A percentile compares a stretch with the other conserved stretches of the same genome.
Evolutionary conservation across 2,113 vertebrate species (phyloP).

Genomic region (Tragelaphus scriptus): DNA sequence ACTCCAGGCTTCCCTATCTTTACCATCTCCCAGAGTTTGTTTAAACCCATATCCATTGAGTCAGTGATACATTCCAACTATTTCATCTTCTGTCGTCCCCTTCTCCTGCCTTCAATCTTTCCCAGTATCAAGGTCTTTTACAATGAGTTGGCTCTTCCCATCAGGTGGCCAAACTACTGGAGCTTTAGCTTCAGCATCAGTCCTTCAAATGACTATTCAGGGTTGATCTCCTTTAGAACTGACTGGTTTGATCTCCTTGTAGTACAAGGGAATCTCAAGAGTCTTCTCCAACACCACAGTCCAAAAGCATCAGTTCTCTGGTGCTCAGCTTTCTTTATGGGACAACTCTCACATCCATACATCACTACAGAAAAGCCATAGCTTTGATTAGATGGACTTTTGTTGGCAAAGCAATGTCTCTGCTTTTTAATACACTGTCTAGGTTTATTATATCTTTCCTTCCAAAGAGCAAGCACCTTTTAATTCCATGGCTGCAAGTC

Average conservation of each 20-base stretch:
- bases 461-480: background rate
- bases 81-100: background rate
- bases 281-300: background rate
- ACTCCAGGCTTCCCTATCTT: background rate
- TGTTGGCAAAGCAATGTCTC: background rate
- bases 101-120: background rate
- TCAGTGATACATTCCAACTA: background rate
- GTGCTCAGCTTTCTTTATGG: background rate
- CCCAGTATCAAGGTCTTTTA: background rate
- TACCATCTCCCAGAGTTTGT: background rate
- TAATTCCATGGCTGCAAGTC: background rate
- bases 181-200: background rate
- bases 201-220: background rate
- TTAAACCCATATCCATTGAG: background rate
- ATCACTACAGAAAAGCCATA: background rate
- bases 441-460: background rate
- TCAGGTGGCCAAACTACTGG: background rate
- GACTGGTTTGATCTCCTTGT: background rate
- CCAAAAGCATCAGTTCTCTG: background rate
- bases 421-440: background rate
- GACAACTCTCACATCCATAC: background rate
- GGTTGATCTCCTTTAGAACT: background rate
- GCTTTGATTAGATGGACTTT: background rate
- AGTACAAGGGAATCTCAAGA: background rate
- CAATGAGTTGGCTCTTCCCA: background rate